Evolutionary conservation across 2,797 vertebrate species (phyloP), one percentile per base, ranked within the genome.

Genomic region (Cephalopachus bancanus): DNA sequence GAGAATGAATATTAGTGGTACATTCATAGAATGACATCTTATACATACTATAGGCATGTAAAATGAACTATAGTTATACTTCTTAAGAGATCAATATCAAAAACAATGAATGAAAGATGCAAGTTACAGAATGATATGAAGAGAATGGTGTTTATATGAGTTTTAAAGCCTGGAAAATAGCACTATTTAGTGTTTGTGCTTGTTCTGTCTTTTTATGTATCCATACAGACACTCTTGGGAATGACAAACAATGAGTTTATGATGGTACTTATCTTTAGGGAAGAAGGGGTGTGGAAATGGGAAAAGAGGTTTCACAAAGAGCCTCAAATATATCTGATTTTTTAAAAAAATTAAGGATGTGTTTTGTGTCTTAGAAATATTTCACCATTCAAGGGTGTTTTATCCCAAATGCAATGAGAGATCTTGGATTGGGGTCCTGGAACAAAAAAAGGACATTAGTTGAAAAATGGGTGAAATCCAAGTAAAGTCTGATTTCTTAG

Each of bases 391-490:
- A 62, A 84, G 60, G 5, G 64, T 83, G 14, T 74, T 83, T 83
- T 88, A 69, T 60, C 28, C 59, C 91, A 84, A 89, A 65, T 93
- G 62, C 59, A 91, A 2, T 78, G 62, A 91, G 30, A 22, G 87
- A 57, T 83, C 57, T 76, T 93, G 83, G 57, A 91, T 67, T 91
- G 51, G 65, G 74, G 37, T 79, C 88, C 64, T 80, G 65, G 64
- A 91, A 83, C 44, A 90, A 28, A 90, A 86, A 89, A 89, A 96
- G 28, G 28, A 55, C 65, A 86, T 93, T 79, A 93, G 57, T 83
- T n/a, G 71, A 80, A 91, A 91, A 88, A 80, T 57, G 79, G 88
- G 44, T 84, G 51, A 95, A 91, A 79, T 93, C 71, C n/a, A 60
- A 80, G 60, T 80, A 44, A 24, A 60, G 33, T 53, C 14, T 60